Percentiles rank a stretch among this genome's conserved stretches.
Conservation (phyloP, 1,140 invertebrate species). For the Scaptomyza montana region DNA sequence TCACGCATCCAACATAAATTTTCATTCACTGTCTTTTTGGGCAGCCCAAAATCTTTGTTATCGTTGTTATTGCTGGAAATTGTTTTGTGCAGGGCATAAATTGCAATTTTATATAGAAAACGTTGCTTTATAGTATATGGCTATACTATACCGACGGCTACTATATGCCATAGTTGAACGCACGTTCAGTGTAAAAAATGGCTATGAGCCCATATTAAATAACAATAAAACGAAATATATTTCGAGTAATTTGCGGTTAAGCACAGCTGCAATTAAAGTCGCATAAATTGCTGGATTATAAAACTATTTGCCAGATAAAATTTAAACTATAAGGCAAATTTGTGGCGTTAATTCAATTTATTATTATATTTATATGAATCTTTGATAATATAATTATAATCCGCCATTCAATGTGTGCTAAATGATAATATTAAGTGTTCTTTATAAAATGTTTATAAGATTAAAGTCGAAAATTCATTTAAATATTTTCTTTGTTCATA, state of each 20-base stretch:
- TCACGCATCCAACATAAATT: slow-evolving; percentile 80
- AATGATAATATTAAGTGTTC: too few relatives aligned
- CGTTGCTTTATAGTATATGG: not conserved
- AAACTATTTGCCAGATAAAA: not conserved
- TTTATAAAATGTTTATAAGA: too few relatives aligned
- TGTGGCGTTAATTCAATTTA: not conserved
- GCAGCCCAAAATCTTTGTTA: slow-evolving; percentile 40
- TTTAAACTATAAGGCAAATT: slow-evolving; percentile 9
- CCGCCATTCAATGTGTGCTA: too few relatives aligned
- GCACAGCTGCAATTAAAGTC: slow-evolving; percentile 22
- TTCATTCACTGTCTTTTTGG: slow-evolving; percentile 78
- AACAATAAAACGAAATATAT: slow-evolving; percentile 29
- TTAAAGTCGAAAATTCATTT: too few relatives aligned
- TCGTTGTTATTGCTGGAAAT: slow-evolving; percentile 55
- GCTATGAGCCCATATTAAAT: slow-evolving; percentile 13
- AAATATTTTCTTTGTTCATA: too few relatives aligned
- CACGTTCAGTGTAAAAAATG: slow-evolving; percentile 1
- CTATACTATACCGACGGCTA: slow-evolving; percentile 9
- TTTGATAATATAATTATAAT: not conserved
- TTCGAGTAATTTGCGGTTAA: slow-evolving; percentile 42
- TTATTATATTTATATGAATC: slow-evolving; percentile 4
- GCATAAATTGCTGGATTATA: slow-evolving; percentile 18
- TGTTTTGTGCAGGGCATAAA: slow-evolving; percentile 73
- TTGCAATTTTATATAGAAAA: slow-evolving; percentile 67
- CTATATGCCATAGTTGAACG: slow-evolving; percentile 2